Evolutionary conservation across 35 echinoderm and acorn worm species (phyloP), one percentile per base, ranked within the genome.

Genomic region (Ophioderma brevispina): DNA sequence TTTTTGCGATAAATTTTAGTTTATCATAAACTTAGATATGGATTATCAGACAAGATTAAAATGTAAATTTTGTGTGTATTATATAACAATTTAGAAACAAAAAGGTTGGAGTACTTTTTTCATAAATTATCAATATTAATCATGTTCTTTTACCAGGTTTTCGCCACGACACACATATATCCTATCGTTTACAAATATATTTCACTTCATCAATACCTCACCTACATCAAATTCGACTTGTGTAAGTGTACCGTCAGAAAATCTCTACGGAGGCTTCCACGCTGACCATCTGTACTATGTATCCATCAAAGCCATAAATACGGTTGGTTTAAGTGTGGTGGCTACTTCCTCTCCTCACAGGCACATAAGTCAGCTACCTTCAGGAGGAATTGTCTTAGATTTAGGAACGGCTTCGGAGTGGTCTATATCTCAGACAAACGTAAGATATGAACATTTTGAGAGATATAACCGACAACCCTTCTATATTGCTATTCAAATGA

Each of bases 271-370:
- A 80, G n/a, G 64, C 36, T 33, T 90, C 52, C 88, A 90, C 75
- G 88, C 38, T 39, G 52, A 90, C 38, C 88, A 90, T 82, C 23
- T 38, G n/a, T 90, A 90, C 38, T 82, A 82, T 56, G 80, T 82
- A 35, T 90, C 88, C 10, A 40, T 90, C 78, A 90, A 82, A 83
- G 88, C 79, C 21, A 70, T 37, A 32, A 90, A 89, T 81, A 21
- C 21, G 1, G 87, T 77, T n/a, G 87, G 87, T 13, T 37, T 89
- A 17, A 32, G 36, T 17, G 64, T 59, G 19, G 80, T 81, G 14
- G 88, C 40, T 25, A 82, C 38, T 15, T 90, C 88, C n/a, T 35
- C 34, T 33, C 78, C 50, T 1, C 82, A 90, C 55, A 55, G 80
- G 19, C 88, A 90, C 38, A 90, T 83, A 1, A 31, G 33, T 32